A percentile compares a stretch with the other conserved stretches of the same genome.
Evolutionary conservation across 92 coral and sea anemone genomes (phyloP).

Genomic region (Palythoa heliodiscus): DNA sequence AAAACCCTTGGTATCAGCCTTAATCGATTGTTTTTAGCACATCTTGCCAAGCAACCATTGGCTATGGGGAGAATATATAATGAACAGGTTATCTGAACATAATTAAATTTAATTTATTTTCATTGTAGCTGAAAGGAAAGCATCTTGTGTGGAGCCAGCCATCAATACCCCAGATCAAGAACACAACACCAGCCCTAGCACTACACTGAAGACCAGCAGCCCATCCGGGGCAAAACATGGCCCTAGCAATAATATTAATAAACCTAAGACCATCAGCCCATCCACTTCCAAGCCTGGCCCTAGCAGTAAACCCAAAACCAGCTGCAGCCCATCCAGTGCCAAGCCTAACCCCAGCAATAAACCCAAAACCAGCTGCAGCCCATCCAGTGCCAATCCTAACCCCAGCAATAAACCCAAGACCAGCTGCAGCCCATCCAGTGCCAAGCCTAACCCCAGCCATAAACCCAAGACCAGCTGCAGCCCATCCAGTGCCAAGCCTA

Average conservation of each 20-base stretch:
- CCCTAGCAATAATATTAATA: background rate
- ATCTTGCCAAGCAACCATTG: background rate
- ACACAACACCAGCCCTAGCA: background rate
- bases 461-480: background rate
- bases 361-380: background rate
- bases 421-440: background rate
- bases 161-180: background rate
- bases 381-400: background rate
- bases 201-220: background rate
- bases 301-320: background rate
- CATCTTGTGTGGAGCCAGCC: slow-evolving; percentile 2
- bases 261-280: background rate
- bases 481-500: background rate
- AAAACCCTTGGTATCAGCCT: background rate
- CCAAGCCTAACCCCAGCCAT: background rate
- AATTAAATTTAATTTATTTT: slow-evolving; percentile 4
- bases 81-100: background rate
- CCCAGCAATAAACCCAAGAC: background rate
- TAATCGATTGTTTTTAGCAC: background rate
- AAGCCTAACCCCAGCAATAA: background rate
- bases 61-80: background rate
- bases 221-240: background rate
- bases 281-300: background rate
- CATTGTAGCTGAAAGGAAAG: slow-evolving; percentile 29
- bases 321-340: background rate